These are phyloP conservation scores for Oithona nana DNA, from an alignment of 2,888 invertebrate species.

Conservation along the genomic window DNA sequence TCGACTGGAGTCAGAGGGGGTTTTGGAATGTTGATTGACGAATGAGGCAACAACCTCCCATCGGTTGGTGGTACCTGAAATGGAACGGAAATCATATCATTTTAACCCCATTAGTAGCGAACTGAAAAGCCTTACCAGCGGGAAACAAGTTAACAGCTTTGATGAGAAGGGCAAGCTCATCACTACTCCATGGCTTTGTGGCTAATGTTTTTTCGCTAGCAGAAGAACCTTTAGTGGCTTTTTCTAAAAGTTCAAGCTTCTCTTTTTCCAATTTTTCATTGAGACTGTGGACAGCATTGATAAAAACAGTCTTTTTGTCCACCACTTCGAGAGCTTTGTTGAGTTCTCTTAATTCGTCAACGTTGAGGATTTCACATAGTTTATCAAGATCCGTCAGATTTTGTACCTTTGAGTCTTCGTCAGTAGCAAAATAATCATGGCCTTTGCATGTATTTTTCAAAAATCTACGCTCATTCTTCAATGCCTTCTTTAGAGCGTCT, in stretches of 20 bases:
- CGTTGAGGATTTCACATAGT: conserved; percentile 53
- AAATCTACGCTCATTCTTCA: conserved; percentile 64
- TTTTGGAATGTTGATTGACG: conserved; percentile 55
- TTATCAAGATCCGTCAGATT: conserved; percentile 83
- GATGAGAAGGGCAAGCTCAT: conserved; percentile 69
- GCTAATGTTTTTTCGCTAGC: conserved; percentile 31
- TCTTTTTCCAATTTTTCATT: conserved; percentile 60
- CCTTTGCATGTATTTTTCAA: conserved; percentile 39
- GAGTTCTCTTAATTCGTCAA: conserved; percentile 42
- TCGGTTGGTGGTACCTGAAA: conserved; percentile 6
- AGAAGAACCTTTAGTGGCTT: conserved; percentile 28
- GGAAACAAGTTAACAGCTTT: conserved; percentile 96
- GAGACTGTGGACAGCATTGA: conserved; percentile 24
- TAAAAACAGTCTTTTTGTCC: conserved; percentile 16
- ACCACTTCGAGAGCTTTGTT: conserved; percentile 42
- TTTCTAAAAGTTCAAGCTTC: conserved; percentile 30
- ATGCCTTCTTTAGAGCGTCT: conserved; percentile 59
- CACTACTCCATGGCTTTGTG: conserved; percentile 51
- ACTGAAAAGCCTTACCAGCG: conserved; percentile 44
- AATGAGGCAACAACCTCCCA: conserved; percentile 92
- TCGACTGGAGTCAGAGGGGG: conserved; percentile 38
- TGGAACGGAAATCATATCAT: neutral
- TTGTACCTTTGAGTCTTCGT: conserved; percentile 49
- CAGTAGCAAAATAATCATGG: conserved; percentile 54
- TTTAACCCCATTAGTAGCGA: neutral